Evolutionary conservation across 1,140 invertebrate genomes (phyloP), one percentile per base, ranked within the genome.

Genomic region (Heliothis subflexa): DNA sequence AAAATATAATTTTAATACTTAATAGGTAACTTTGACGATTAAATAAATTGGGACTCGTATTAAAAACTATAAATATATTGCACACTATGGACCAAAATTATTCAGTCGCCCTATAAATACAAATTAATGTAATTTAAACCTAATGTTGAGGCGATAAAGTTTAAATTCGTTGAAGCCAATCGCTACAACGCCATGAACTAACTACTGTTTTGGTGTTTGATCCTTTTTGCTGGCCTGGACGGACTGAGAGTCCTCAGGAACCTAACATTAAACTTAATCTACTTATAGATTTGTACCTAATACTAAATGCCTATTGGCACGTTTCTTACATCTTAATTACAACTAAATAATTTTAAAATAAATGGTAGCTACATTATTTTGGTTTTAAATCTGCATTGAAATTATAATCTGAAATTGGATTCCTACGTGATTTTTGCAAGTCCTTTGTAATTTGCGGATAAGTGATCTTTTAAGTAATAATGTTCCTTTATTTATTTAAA

Each of bases 201-300:
- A 88, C 91, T 94, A 94, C 91, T 90, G 89, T 90, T 93, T 94
- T 94, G 93, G 93, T 94, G 93, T 94, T 85, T 91, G 85, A 91
- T 93, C 91, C 93, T 94, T 93, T 66, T 85, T 88, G 82, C 83
- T 81, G 80, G 88, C 91, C 91, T 92, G 91, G 88, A 92, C 89
- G 93, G 91, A 94, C 91, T 86, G 76, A 64, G 84, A 89, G 91
- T 94, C 91, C 93, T 89, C 91, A 93, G 93, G 91, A 93, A 93
- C 87, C 87, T 81, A 85, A 83, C 14, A 82, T 81, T 88, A 86
- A 81, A 28, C 74, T 78, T 72, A 82, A 75, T 28, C 74, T 14
- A 73, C 40, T 71, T 55, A 71, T n/a, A 13, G 1, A 18, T 66
- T 52, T 10, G n/a, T 18, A 64, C 33, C 9, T 64, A 11, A 16